These are phyloP conservation scores for Nycticorax nycticorax DNA, from an alignment of 2,113 vertebrate species.

Conservation along the genomic window DNA sequence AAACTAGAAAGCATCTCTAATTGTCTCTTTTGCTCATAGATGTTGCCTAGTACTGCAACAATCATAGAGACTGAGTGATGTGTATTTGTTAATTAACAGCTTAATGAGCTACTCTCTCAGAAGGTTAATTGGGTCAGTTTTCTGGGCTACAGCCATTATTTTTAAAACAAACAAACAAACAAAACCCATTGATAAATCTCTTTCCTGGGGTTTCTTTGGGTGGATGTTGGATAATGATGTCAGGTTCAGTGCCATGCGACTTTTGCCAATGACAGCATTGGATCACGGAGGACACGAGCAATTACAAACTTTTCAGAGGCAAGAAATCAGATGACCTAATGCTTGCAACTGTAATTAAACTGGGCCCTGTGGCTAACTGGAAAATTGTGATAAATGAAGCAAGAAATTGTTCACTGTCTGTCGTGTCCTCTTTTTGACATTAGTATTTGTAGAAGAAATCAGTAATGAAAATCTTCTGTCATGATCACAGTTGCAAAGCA, in stretches of 20 bases:
- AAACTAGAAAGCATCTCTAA: background rate
- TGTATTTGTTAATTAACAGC: conserved; percentile 3
- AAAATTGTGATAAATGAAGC: background rate
- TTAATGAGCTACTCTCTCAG: background rate
- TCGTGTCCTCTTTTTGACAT: background rate
- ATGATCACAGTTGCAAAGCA: background rate
- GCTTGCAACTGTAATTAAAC: background rate
- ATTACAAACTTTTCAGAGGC: background rate
- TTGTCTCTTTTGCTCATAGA: background rate
- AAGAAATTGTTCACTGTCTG: background rate
- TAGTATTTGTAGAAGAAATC: background rate
- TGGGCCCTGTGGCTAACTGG: background rate
- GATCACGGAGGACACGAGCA: background rate
- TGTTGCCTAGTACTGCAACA: background rate
- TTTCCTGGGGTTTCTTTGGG: background rate
- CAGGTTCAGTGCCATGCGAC: background rate
- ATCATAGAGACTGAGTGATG: background rate
- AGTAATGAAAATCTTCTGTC: background rate
- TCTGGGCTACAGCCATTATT: background rate
- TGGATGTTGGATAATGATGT: background rate
- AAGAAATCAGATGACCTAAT: background rate
- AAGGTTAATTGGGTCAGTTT: background rate
- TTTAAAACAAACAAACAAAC: background rate
- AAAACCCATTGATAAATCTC: background rate
- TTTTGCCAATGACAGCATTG: background rate